Evolutionary conservation across 1,140 invertebrate species (phyloP).

Genomic region (Drosophila baimaii): DNA sequence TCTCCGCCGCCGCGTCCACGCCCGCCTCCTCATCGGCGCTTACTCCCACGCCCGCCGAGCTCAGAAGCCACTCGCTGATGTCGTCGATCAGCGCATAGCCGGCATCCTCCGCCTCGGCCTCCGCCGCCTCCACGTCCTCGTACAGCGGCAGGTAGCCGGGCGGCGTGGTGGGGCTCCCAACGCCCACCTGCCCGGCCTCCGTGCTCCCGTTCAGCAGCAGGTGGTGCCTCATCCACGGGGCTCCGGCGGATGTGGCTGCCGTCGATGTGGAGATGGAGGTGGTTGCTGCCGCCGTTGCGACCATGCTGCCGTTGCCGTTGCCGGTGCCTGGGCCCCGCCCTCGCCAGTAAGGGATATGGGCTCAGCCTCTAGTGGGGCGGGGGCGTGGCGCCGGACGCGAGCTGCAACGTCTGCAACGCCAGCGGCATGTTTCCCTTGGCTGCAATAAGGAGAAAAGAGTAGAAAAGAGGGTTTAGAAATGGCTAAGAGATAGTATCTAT

Average conservation of each 20-base stretch:
- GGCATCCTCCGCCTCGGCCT: slow-evolving; percentile 59
- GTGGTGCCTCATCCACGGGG: slow-evolving; percentile 39
- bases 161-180: slow-evolving; percentile 47
- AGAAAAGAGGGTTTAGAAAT: background rate
- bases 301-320: slow-evolving; percentile 5
- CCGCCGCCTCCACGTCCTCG: slow-evolving; percentile 60
- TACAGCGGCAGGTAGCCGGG: slow-evolving; percentile 60
- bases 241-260: slow-evolving; percentile 35
- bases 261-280: slow-evolving; percentile 7
- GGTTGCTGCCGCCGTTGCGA: slow-evolving; percentile 11
- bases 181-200: background rate
- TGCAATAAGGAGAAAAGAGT: slow-evolving; percentile 5
- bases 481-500: too few species aligned
- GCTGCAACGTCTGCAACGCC: slow-evolving; percentile 40
- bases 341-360: slow-evolving; percentile 14
- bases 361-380: slow-evolving; percentile 45
- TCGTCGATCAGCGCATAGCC: slow-evolving; percentile 73
- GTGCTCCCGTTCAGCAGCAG: slow-evolving; percentile 31
- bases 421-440: slow-evolving; percentile 55
- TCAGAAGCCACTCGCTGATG: slow-evolving; percentile 72
- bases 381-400: slow-evolving; percentile 44
- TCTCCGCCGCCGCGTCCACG: slow-evolving; percentile 15
- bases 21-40: background rate
- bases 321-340: slow-evolving; percentile 19
- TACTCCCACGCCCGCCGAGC: slow-evolving; percentile 33